Evolutionary conservation across 2,888 invertebrate genomes (phyloP), one percentile per base, ranked within the genome.

Genomic region (Macrophya annulata): DNA sequence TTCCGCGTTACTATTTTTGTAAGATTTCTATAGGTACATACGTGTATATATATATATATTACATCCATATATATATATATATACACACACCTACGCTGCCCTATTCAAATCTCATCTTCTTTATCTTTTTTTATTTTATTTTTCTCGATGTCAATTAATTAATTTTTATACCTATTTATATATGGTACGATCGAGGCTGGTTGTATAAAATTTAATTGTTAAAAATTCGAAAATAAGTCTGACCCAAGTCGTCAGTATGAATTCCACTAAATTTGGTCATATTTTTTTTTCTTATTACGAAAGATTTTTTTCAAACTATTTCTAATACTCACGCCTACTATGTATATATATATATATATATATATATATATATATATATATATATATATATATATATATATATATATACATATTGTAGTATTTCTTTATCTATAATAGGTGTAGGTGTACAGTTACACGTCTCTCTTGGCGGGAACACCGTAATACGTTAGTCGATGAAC

Each of bases 381-480:
- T n/a, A n/a, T n/a, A n/a, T n/a, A n/a, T n/a, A n/a, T 10, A 9
- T 59, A 59, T 5, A 21, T n/a, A n/a, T 62, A 25, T 4, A 0
- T 21, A 10, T 62, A 62, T 62, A 62, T 25, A 25, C 25, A 62
- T 62, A 25, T 21, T 62, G 62, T 62, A 21, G 62, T 21, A 21
- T 62, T 21, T 21, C 62, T 62, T 25, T 62, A 62, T 31, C 62
- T 62, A 31, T 31, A 62, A 62, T 62, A 37, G 68, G 68, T 68
- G 68, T 68, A 37, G 68, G 68, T 31, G 68, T 68, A 68, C 68
- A 68, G 68, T 68, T 68, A 68, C 37, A 68, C 68, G 31, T 68
- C 68, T 31, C 68, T 68, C 68, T 68, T 68, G 68, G 68, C 68
- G 68, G 68, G 68, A 68, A 68, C 37, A 68, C 68, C 68, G 68